phyloP scores from a whole-genome alignment of 1,140 invertebrate genomes.

The Drosophila ohnishii region DNA sequence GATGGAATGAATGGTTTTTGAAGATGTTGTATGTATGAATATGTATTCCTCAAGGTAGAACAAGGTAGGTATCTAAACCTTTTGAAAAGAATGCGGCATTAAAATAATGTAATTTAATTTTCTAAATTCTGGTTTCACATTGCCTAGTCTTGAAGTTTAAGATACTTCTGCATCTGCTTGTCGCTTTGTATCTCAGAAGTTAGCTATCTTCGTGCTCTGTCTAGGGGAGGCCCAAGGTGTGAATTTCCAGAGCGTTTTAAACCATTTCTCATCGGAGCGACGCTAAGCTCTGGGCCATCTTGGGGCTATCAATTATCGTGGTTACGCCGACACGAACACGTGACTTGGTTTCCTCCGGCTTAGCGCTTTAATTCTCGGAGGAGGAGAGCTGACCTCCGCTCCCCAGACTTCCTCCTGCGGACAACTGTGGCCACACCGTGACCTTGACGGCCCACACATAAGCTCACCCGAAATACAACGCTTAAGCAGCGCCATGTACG shows the following conservation, averaged over 20 bases:
- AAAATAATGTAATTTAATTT: neutral
- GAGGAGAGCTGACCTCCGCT: conserved; percentile 13
- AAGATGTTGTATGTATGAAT: no score
- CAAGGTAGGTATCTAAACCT: neutral
- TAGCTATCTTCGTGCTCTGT: neutral
- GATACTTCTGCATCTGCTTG: conserved; percentile 3
- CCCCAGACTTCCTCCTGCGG: conserved; percentile 15
- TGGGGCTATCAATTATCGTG: conserved; percentile 58
- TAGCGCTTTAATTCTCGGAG: conserved; percentile 26
- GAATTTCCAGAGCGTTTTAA: conserved; percentile 32
- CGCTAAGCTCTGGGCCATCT: conserved; percentile 51
- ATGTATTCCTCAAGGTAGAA: neutral
- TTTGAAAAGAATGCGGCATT: neutral
- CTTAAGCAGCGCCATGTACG: conserved; percentile 43
- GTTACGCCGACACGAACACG: conserved; percentile 34
- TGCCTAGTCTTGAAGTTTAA: neutral
- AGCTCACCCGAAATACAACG: conserved; percentile 1
- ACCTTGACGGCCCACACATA: conserved; percentile 38
- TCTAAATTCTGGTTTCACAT: neutral
- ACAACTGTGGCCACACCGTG: conserved; percentile 47
- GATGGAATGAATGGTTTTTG: no score
- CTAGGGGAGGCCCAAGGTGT: conserved; percentile 22
- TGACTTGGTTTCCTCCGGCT: conserved; percentile 38
- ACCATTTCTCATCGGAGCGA: conserved; percentile 49
- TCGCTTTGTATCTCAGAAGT: conserved; percentile 8